Conservation (phyloP, 2,888 invertebrate genomes). For the Eristalinus aeneus region DNA sequence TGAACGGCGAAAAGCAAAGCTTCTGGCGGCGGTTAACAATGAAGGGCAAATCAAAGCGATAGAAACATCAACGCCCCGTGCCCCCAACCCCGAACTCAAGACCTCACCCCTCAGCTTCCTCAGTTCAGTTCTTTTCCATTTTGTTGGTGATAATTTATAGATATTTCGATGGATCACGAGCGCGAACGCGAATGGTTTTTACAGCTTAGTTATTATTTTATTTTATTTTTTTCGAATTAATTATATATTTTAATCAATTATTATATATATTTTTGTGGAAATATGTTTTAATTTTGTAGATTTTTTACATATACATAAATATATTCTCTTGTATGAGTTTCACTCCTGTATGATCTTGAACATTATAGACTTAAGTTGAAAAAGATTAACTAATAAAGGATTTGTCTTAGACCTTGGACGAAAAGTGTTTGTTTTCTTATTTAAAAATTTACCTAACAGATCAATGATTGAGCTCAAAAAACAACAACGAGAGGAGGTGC, state of each 20-base stretch:
- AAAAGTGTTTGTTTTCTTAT: not conserved
- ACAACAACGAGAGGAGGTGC: too few species aligned
- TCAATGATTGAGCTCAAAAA: not conserved
- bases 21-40: slow-evolving; percentile 87
- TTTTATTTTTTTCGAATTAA: slow-evolving; percentile 2
- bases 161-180: slow-evolving; percentile 57
- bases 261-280: not conserved
- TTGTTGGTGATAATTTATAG: slow-evolving; percentile 63
- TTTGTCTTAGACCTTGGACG: not conserved
- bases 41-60: slow-evolving; percentile 86
- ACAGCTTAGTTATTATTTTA: slow-evolving; percentile 14
- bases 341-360: slow-evolving; percentile 27
- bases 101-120: slow-evolving; percentile 54
- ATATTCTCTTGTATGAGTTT: slow-evolving; percentile 22
- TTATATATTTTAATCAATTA: not conserved
- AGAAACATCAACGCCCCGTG: slow-evolving; percentile 74
- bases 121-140: slow-evolving; percentile 59
- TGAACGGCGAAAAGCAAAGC: slow-evolving; percentile 83
- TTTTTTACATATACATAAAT: slow-evolving; percentile 9
- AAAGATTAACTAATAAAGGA: not conserved
- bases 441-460: too few species aligned
- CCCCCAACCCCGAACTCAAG: slow-evolving; percentile 28
- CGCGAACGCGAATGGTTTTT: slow-evolving; percentile 51
- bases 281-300: slow-evolving; percentile 12
- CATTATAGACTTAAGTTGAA: slow-evolving; percentile 15